Conservation (phyloP, 30 jellyfish, hydroid and myxozoan genomes). For the Catostylus mosaicus region DNA sequence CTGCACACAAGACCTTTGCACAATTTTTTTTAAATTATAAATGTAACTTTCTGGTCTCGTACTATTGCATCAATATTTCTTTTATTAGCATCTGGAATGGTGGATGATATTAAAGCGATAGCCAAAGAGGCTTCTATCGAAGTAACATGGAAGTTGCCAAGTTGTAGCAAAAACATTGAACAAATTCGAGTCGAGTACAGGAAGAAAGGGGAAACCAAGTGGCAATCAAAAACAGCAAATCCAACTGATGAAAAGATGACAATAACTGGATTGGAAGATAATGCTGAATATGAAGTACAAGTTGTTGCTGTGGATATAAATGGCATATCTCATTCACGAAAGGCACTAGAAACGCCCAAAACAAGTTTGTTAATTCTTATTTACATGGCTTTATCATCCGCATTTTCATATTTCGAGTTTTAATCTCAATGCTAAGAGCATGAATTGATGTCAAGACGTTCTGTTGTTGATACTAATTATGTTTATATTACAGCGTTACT, state of each 20-base stretch:
- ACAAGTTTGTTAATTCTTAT: too few relatives aligned
- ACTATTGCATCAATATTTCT: too few relatives aligned
- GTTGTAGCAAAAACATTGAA: constrained; percentile 10
- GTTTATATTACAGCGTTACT: too few relatives aligned
- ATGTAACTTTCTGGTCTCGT: too few relatives aligned
- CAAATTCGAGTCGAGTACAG: constrained; percentile 7
- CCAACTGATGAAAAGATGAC: neutral
- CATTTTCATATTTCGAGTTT: too few relatives aligned
- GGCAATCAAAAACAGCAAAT: constrained; percentile 2
- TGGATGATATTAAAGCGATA: neutral
- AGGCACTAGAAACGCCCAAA: neutral
- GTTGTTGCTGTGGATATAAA: constrained; percentile 11
- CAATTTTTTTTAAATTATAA: too few relatives aligned
- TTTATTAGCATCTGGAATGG: constrained; percentile 5
- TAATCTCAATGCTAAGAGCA: too few relatives aligned
- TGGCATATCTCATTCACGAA: neutral
- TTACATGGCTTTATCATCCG: too few relatives aligned
- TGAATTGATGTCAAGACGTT: too few relatives aligned
- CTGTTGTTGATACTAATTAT: too few relatives aligned
- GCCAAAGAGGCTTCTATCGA: neutral
- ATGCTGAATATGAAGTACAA: neutral
- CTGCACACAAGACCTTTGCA: too few relatives aligned
- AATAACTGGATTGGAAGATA: neutral
- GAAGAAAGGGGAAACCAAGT: constrained; percentile 20
- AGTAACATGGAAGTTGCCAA: constrained; percentile 39